Base-by-base conservation (phyloP, 2,113 vertebrate species). In the Chloropsis hardwickii region DNA sequence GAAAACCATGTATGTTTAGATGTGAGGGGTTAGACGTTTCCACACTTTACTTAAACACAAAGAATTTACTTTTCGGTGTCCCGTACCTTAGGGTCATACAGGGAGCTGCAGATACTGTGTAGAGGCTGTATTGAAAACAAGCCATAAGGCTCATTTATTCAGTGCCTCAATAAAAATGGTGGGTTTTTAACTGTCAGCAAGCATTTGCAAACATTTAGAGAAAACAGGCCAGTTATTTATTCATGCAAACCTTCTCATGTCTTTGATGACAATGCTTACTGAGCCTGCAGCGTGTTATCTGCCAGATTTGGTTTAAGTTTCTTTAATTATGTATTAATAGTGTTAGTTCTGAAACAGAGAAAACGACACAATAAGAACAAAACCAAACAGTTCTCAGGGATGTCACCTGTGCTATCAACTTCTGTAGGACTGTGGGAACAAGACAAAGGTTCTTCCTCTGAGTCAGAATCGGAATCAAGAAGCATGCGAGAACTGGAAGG, bases 321-420 rank as follows among this genome's bases (percentile, higher is more conserved):
- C 61, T 67, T 64, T 9, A 78, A 89, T 88, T 86, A 58, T 24
- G 9, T 48, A 88, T 94, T 96, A 92, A 83, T 83, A 89, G 33
- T 37, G 89, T 97, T 98, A 98, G 95, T 94, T 92, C 91, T 29
- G 47, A 94, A 94, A 77, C 39, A 45, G 72, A 94, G 53, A 90
- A 76, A 92, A 95, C 29, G 47, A 76, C 90, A 91, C 25, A 48
- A 18, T 53, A 95, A 86, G 58, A 61, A 80, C 51, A 84, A 94
- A 95, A 83, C 69, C 79, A 86, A 86, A 92, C n/a, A 33, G 47
- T 69, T 91, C 88, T 96, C 95, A 94, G 97, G 95, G 95, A 79
- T 98, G 94, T 99, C 99, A 99, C 99, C 99, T 99, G 98, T 97
- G 91, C 97, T 95, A 95, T 98, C 98, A 97, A 97, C 92, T 95